Conservation (phyloP, 1,140 invertebrate genomes). For the Pseudomyrmex dendroicus region DNA sequence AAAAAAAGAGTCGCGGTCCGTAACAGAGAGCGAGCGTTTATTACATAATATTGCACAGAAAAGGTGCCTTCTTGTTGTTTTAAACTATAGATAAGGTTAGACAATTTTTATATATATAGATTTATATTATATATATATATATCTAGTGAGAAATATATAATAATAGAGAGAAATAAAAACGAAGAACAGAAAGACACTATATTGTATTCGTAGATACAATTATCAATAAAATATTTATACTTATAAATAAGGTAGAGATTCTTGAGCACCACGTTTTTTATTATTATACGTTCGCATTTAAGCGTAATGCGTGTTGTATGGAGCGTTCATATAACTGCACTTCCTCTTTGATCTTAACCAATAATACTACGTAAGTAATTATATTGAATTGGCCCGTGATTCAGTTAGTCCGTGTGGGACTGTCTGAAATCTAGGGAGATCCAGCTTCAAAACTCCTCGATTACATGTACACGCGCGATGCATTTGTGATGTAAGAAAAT, state of each 20-base stretch:
- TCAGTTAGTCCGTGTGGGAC: too few relatives aligned
- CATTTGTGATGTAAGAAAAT: background rate
- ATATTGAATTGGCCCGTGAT: too few relatives aligned
- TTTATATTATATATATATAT: background rate
- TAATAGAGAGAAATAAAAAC: conserved; percentile 33
- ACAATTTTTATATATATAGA: conserved; percentile 67
- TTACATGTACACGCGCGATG: too few relatives aligned
- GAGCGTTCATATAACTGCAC: background rate
- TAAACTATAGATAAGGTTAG: conserved; percentile 34
- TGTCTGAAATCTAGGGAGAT: too few relatives aligned
- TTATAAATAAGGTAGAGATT: conserved; percentile 19
- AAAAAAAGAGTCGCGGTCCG: conserved; percentile 5
- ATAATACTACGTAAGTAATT: conserved; percentile 16
- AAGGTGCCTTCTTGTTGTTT: conserved; percentile 51
- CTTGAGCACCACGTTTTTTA: conserved; percentile 42
- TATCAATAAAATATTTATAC: conserved; percentile 39
- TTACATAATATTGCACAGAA: background rate
- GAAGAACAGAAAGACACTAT: conserved; percentile 4
- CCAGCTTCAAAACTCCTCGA: too few relatives aligned
- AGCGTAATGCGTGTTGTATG: background rate
- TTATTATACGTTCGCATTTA: background rate
- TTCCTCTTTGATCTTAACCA: conserved; percentile 13
- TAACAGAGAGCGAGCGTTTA: conserved; percentile 34
- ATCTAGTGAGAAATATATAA: conserved; percentile 35
- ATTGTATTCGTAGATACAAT: conserved; percentile 40